Percentiles rank a stretch among this genome's conserved stretches.
phyloP scores from a whole-genome alignment of 2,888 invertebrate species.

The Alentia gelatinosa region DNA sequence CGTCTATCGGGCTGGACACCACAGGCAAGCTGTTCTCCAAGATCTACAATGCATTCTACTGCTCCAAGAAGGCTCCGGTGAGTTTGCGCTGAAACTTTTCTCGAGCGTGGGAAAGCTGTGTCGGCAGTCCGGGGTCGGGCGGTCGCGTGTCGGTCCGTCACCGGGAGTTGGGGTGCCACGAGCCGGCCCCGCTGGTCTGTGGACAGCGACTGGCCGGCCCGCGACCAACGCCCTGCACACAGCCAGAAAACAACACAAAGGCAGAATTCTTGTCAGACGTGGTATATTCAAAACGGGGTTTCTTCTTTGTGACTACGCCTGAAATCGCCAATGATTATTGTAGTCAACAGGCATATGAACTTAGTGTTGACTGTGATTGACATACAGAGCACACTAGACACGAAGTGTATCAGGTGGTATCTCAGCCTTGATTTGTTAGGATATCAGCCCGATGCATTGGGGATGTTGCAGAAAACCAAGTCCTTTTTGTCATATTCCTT shows the following conservation, averaged over 20 bases:
- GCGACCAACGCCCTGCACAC: neutral
- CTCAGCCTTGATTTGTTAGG: too few relatives aligned
- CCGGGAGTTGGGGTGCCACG: neutral
- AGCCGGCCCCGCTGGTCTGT: neutral
- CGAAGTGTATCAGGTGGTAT: too few relatives aligned
- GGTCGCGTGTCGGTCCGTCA: constrained; percentile 2
- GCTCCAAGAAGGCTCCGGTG: constrained; percentile 54
- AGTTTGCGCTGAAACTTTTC: neutral
- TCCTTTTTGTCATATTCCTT: too few relatives aligned
- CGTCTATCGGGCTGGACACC: constrained; percentile 15
- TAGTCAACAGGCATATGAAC: too few relatives aligned
- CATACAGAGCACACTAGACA: too few relatives aligned
- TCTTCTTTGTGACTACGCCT: too few relatives aligned
- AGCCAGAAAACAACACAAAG: neutral
- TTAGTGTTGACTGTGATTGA: too few relatives aligned
- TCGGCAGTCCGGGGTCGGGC: neutral
- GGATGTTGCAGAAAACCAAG: too few relatives aligned
- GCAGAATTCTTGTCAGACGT: too few relatives aligned
- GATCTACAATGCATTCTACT: constrained; percentile 58
- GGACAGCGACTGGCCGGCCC: neutral
- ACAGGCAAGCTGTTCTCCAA: constrained; percentile 55
- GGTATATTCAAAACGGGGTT: too few relatives aligned
- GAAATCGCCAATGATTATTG: too few relatives aligned
- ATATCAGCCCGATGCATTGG: too few relatives aligned
- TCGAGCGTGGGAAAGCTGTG: constrained; percentile 13